Percentiles rank a stretch among this genome's conserved stretches.
phyloP scores from a whole-genome alignment of 2,888 invertebrate species.

The Diaphora mendica region DNA sequence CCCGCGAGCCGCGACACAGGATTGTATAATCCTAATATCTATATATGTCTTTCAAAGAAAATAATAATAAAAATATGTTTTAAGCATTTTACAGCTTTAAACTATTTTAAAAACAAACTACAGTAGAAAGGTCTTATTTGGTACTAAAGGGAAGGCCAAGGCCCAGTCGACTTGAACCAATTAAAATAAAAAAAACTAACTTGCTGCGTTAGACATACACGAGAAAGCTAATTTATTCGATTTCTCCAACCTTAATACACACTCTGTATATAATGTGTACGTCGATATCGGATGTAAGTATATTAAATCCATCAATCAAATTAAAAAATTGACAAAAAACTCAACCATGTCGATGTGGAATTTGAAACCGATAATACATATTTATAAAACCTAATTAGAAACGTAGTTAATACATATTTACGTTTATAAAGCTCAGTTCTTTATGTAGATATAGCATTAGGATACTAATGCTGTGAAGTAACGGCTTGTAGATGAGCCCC shows the following conservation, averaged over 20 bases:
- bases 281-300: background rate
- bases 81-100: too few relatives aligned
- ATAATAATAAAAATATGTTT: too few relatives aligned
- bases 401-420: background rate
- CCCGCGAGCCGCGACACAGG: too few relatives aligned
- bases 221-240: background rate
- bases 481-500: too few relatives aligned
- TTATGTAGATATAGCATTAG: background rate
- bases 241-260: constrained; percentile 2
- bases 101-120: background rate
- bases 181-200: background rate
- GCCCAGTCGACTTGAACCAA: background rate
- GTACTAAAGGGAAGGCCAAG: background rate
- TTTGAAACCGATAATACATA: background rate
- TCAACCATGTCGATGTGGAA: background rate
- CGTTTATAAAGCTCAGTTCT: background rate
- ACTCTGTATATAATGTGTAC: background rate
- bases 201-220: background rate
- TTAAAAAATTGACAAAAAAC: background rate
- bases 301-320: constrained; percentile 3
- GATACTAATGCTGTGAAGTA: too few relatives aligned
- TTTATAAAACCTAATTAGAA: background rate
- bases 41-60: too few relatives aligned
- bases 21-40: too few relatives aligned
- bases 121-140: background rate